Conservation (phyloP, 2,888 invertebrate genomes). For the Drosophila greeni region DNA sequence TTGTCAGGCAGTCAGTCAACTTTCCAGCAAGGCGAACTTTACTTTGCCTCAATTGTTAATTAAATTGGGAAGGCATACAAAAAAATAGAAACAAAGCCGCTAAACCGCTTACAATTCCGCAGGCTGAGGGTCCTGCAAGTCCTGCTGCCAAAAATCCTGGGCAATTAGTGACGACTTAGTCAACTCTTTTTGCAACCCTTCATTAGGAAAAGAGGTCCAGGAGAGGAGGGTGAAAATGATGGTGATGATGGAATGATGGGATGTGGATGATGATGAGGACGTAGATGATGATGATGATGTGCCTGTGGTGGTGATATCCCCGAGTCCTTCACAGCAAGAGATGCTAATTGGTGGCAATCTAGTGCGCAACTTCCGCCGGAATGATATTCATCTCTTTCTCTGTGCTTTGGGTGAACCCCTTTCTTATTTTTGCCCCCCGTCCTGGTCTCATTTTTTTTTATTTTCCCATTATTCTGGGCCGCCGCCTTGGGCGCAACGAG, state of each 20-base stretch:
- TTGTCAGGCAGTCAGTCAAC: conserved; percentile 49
- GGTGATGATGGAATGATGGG: no score
- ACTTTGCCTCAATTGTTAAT: conserved; percentile 48
- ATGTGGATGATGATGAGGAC: conserved; percentile 5
- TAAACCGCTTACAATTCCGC: conserved; percentile 59
- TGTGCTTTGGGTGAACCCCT: not conserved
- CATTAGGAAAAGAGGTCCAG: no score
- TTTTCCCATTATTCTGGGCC: conserved; percentile 7
- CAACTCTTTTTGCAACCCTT: conserved; percentile 43
- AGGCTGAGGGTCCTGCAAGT: not conserved
- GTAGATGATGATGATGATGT: conserved; percentile 5
- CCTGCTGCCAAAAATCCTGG: conserved; percentile 43
- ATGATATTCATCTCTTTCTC: conserved; percentile 53
- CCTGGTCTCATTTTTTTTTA: conserved; percentile 1
- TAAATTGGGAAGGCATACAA: conserved; percentile 25
- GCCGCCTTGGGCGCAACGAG: conserved; percentile 43
- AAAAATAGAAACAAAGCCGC: conserved; percentile 45
- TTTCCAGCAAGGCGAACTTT: conserved; percentile 2
- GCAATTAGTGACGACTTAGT: conserved; percentile 65
- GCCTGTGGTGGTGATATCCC: conserved; percentile 6
- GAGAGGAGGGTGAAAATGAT: not conserved
- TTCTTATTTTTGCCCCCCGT: conserved; percentile 1
- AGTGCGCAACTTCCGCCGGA: conserved; percentile 69
- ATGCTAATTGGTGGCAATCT: conserved; percentile 70
- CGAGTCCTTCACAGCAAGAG: conserved; percentile 55